phyloP scores from a whole-genome alignment of 2,113 vertebrate species.

The Narcine bancroftii region DNA sequence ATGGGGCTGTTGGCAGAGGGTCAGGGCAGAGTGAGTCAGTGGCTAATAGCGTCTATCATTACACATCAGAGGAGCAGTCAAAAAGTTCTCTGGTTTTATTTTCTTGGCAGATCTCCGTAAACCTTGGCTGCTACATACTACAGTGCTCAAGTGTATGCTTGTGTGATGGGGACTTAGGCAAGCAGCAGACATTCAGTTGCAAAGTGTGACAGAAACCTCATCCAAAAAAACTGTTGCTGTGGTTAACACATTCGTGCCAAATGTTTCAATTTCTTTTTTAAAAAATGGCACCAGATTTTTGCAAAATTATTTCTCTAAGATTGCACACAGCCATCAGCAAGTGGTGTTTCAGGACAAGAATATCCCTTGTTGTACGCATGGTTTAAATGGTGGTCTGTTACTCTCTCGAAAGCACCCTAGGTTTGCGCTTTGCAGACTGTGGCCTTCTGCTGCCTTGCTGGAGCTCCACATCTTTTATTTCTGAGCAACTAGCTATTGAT shows the following conservation, averaged over 20 bases:
- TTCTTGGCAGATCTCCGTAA: not conserved
- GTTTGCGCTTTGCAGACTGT: not conserved
- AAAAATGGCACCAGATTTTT: not conserved
- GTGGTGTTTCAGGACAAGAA: not conserved
- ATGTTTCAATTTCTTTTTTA: conserved; percentile 4
- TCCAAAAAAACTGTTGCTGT: not conserved
- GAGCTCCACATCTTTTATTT: not conserved
- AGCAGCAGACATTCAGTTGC: not conserved
- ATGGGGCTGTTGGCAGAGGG: not conserved
- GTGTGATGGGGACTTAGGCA: not conserved
- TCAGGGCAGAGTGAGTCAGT: not conserved
- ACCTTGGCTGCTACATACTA: not conserved
- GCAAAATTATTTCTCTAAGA: not conserved
- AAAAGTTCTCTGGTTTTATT: conserved; percentile 1
- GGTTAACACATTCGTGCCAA: not conserved
- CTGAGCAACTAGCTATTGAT: not conserved
- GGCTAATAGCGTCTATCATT: conserved; percentile 17
- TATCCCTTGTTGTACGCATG: not conserved
- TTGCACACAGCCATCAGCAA: not conserved
- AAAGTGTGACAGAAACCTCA: conserved; percentile 10
- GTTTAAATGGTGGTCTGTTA: not conserved
- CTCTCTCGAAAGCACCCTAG: not conserved
- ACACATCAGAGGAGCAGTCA: conserved; percentile 29
- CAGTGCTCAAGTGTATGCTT: not conserved
- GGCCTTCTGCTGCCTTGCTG: not conserved